Conservation (phyloP, 2,797 vertebrate species). For the Sparus aurata region DNA sequence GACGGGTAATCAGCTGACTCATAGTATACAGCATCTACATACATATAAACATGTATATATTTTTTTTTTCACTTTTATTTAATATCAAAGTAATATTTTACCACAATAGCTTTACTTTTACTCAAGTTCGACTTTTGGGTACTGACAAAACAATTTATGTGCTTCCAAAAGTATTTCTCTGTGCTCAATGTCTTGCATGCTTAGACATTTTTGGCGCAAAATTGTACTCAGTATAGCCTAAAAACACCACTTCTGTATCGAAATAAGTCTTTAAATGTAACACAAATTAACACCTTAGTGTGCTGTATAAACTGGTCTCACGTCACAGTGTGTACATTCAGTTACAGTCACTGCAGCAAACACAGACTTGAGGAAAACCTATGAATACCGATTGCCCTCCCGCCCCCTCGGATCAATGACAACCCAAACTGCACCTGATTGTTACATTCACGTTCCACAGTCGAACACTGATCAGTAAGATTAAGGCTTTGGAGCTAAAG, state of each 20-base stretch:
- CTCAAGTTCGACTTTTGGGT: no score
- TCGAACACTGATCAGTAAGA: conserved; percentile 13
- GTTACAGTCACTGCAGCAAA: conserved; percentile 40
- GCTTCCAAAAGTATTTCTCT: not conserved
- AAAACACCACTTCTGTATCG: conserved; percentile 1
- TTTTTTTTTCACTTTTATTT: not conserved
- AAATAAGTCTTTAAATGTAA: conserved; percentile 5
- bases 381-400: not conserved
- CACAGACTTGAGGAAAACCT: conserved; percentile 20
- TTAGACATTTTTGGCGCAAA: not conserved
- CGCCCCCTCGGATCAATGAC: not conserved
- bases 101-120: no score
- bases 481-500: conserved; percentile 50
- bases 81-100: no score
- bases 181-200: not conserved
- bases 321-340: conserved; percentile 54
- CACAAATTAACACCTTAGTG: not conserved
- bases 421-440: not conserved
- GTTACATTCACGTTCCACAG: conserved; percentile 36
- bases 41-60: no score
- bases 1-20: no score
- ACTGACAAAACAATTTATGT: not conserved
- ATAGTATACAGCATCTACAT: no score
- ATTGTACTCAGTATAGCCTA: not conserved
- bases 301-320: not conserved